These are phyloP conservation scores for Enteromius paludinosus DNA, from an alignment of 2,797 vertebrate genomes.

Conservation along the genomic window DNA sequence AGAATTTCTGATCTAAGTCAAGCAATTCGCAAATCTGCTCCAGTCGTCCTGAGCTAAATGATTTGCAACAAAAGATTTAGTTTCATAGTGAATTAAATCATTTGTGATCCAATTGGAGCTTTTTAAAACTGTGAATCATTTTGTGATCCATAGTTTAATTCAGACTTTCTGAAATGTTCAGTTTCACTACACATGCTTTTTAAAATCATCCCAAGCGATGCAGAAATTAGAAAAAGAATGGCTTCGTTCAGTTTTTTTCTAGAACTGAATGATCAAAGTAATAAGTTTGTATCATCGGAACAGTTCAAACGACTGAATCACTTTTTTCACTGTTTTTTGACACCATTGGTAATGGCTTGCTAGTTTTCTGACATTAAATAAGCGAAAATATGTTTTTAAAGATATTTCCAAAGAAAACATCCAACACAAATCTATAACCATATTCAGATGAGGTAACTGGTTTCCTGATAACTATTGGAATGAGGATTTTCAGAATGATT, in stretches of 20 bases:
- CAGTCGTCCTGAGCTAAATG: too few relatives aligned
- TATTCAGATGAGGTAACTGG: background rate
- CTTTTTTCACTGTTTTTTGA: background rate
- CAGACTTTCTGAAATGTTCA: too few relatives aligned
- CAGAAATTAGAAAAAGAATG: background rate
- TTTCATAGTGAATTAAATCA: too few relatives aligned
- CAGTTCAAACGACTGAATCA: background rate
- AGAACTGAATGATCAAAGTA: too few relatives aligned
- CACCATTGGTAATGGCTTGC: background rate
- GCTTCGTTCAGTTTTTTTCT: background rate
- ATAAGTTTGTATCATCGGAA: too few relatives aligned
- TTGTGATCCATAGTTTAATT: too few relatives aligned
- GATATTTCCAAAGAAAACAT: background rate
- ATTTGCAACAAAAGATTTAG: too few relatives aligned
- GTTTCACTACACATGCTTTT: background rate
- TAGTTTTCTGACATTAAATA: background rate
- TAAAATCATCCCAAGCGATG: background rate
- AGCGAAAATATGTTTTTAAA: background rate
- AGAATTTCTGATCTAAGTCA: too few relatives aligned
- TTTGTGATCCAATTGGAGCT: too few relatives aligned
- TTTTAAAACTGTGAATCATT: too few relatives aligned
- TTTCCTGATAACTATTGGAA: background rate
- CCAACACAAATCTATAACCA: background rate
- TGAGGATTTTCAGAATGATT: too few relatives aligned
- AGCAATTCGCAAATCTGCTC: too few relatives aligned